Evolutionary conservation across 1,140 invertebrate species (phyloP).

Genomic region (Aethina tumida): DNA sequence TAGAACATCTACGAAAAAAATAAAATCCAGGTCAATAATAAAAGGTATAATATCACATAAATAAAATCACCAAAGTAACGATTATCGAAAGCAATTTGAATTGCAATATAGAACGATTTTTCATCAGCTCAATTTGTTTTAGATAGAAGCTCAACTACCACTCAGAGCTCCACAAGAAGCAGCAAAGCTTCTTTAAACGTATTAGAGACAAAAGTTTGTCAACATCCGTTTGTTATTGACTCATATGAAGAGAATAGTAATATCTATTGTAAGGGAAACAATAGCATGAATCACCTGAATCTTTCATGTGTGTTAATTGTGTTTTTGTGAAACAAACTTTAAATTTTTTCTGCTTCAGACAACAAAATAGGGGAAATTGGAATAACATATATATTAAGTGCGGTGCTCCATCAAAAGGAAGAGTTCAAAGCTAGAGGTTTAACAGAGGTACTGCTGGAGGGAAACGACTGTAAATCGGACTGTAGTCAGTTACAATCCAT

Average conservation of each 20-base stretch:
- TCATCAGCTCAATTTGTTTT: too few relatives aligned
- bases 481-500: not conserved
- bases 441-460: conserved; percentile 6
- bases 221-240: conserved; percentile 31
- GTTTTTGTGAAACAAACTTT: conserved; percentile 2
- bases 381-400: conserved; percentile 6
- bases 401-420: conserved; percentile 11
- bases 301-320: conserved; percentile 27
- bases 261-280: conserved; percentile 30
- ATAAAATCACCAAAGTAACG: too few relatives aligned
- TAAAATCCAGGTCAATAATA: too few relatives aligned
- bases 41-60: too few relatives aligned
- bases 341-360: conserved; percentile 8
- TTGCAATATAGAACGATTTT: too few relatives aligned
- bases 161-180: too few relatives aligned
- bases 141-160: too few relatives aligned
- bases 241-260: conserved; percentile 14
- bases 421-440: conserved; percentile 6
- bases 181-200: too few relatives aligned
- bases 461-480: not conserved
- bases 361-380: conserved; percentile 11
- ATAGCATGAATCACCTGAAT: conserved; percentile 28
- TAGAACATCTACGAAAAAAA: too few relatives aligned
- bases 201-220: too few relatives aligned
- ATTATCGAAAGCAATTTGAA: too few relatives aligned